phyloP scores from a whole-genome alignment of 2,797 vertebrate species.

The Crypturellus tataupa region DNA sequence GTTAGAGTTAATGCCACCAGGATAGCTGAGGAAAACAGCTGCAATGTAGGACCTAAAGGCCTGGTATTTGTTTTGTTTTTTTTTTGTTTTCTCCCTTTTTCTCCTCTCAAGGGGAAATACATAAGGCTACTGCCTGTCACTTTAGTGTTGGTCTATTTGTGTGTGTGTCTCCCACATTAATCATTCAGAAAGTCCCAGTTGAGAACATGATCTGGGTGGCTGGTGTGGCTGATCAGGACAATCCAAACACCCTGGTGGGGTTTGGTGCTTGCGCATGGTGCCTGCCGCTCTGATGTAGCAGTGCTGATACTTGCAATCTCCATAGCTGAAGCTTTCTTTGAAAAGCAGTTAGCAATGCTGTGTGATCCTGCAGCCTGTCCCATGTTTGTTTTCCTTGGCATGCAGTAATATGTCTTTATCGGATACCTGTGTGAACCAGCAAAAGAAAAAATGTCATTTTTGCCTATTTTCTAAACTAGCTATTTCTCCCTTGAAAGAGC shows the following conservation, averaged over 20 bases:
- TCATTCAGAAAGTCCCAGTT: not conserved
- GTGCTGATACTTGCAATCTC: constrained; percentile 6
- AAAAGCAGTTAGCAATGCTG: constrained; percentile 7
- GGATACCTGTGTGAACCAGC: constrained; percentile 4
- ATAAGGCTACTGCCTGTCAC: not conserved
- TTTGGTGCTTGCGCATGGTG: not conserved
- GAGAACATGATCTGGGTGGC: not conserved
- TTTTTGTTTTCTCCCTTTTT: not conserved
- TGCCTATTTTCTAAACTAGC: constrained; percentile 46
- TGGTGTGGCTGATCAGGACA: not conserved
- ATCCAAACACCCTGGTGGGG: not conserved
- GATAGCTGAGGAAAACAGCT: constrained; percentile 34
- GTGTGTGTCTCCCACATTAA: not conserved
- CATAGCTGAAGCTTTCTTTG: not conserved
- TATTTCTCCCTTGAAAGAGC: constrained; percentile 63
- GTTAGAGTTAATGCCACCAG: constrained; percentile 34
- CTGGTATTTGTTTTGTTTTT: not conserved
- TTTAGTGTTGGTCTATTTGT: not conserved
- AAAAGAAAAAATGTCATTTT: constrained; percentile 32
- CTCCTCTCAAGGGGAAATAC: not conserved
- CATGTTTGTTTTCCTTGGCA: constrained; percentile 55
- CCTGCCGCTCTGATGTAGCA: not conserved
- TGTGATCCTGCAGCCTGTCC: not conserved
- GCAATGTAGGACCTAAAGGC: not conserved
- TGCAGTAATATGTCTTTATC: constrained; percentile 26